Conservation (phyloP, 2,797 vertebrate species). For the Phrynocephalus guinanensis region DNA sequence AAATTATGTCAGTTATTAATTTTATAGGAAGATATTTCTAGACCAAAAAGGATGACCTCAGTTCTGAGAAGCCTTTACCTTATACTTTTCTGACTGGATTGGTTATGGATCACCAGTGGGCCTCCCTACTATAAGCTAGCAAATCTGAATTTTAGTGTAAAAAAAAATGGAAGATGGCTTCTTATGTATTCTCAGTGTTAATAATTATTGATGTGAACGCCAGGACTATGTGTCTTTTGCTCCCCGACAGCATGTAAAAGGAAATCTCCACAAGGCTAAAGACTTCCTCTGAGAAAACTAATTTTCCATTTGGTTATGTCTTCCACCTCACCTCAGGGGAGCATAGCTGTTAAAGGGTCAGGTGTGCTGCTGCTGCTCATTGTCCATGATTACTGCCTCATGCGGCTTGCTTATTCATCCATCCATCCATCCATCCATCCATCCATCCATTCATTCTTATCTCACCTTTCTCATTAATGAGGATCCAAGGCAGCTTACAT, state of each 20-base stretch:
- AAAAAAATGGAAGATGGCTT: not conserved
- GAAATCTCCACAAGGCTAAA: not conserved
- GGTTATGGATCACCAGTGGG: not conserved
- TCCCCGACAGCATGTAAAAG: not conserved
- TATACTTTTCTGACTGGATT: not conserved
- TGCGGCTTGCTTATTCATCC: no score
- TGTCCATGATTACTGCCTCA: no score
- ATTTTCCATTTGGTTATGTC: not conserved
- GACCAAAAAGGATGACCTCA: not conserved
- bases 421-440: no score
- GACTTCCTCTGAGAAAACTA: not conserved
- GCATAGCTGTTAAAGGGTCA: no score
- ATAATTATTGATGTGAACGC: not conserved
- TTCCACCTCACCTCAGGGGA: no score
- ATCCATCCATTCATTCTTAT: no score
- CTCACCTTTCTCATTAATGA: no score
- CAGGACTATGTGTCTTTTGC: not conserved
- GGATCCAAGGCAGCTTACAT: no score
- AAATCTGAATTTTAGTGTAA: conserved; percentile 21
- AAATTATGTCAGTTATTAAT: conserved; percentile 49
- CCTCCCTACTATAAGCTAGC: not conserved
- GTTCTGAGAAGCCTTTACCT: conserved; percentile 28
- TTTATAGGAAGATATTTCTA: not conserved
- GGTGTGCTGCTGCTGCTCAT: no score
- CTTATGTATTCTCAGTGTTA: conserved; percentile 26